Conservation (phyloP, 2,888 invertebrate species). For the Argynnis bischoffii region DNA sequence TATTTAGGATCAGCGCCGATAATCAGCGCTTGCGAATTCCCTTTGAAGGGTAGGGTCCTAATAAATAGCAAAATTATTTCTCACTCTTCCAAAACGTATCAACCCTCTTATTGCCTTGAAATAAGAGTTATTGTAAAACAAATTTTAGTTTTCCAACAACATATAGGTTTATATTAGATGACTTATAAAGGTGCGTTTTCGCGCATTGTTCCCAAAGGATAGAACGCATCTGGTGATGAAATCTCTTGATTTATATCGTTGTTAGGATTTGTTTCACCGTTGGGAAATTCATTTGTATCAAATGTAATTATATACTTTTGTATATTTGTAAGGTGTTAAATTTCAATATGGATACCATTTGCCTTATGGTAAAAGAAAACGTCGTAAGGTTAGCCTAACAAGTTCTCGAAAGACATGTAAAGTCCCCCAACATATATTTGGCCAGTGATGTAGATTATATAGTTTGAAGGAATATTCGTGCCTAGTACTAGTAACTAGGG, state of each 20-base stretch:
- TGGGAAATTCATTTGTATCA: constrained; percentile 30
- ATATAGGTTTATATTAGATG: constrained; percentile 38
- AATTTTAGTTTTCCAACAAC: background rate
- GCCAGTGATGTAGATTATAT: no score
- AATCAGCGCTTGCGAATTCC: constrained; percentile 62
- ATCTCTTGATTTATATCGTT: constrained; percentile 46
- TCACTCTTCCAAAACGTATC: constrained; percentile 1
- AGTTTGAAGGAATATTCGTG: no score
- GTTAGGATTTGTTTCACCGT: constrained; percentile 37
- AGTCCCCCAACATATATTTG: no score
- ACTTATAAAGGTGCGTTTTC: constrained; percentile 44
- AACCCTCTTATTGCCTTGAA: background rate
- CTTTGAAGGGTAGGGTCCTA: constrained; percentile 51
- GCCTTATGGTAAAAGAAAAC: no score
- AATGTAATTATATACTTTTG: constrained; percentile 20
- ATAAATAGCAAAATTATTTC: constrained; percentile 35
- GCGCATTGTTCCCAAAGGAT: constrained; percentile 46
- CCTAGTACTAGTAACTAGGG: no score
- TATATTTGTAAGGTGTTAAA: background rate
- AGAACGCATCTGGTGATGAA: constrained; percentile 57
- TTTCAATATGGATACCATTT: no score
- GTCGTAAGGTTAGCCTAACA: no score
- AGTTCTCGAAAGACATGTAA: no score
- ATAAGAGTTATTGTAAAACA: constrained; percentile 4
- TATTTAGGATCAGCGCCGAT: constrained; percentile 67